Base-by-base conservation (phyloP, 2,888 invertebrate genomes). In the Andrena bucephala region DNA sequence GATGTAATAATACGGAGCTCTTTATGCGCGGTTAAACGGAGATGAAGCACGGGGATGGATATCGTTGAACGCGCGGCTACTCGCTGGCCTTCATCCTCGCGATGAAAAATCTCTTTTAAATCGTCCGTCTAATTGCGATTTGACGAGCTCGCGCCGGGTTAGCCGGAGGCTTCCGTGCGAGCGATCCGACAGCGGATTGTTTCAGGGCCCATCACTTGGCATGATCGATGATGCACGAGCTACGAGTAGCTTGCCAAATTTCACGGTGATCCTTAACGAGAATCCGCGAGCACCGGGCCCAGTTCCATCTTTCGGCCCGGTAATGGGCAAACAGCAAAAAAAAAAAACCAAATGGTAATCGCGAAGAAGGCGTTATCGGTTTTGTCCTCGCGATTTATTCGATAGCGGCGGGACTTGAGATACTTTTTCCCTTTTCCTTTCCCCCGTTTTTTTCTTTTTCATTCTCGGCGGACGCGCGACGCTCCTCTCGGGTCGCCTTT, bases 121-220 rank as follows among this genome's bases (percentile, higher is more conserved):
- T 88, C 87, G 87, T 83, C 82, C 87, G 83, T 84, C 81, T 88
- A 88, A 88, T 88, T 88, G 86, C 88, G 73, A 87, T 88, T 88
- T 85, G 88, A 88, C 86, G 88, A 87, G 85, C 84, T 71, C 66
- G 60, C 42, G 20, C 50, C 71, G 66, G 27, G 50, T 52, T 84
- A 42, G 77, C 85, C 77, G 60, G 75, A 68, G 84, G 87, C 87
- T 80, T 69, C 80, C 72, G 77, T 62, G 71, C 66, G 63, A 63
- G 60, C 29, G 81, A 74, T 75, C 73, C 74, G 60, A 76, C 78
- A 77, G 79, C 76, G 74, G 66, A 68, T 75, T 76, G 78, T 81
- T 76, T 77, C 79, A 67, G 62, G 70, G 77, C 75, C 66, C 81
- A 83, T 85, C 85, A 78, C 54, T 78, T 63, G 59, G 71, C 31